Conservation (phyloP, 2,113 vertebrate genomes). For the Coturnix japonica region DNA sequence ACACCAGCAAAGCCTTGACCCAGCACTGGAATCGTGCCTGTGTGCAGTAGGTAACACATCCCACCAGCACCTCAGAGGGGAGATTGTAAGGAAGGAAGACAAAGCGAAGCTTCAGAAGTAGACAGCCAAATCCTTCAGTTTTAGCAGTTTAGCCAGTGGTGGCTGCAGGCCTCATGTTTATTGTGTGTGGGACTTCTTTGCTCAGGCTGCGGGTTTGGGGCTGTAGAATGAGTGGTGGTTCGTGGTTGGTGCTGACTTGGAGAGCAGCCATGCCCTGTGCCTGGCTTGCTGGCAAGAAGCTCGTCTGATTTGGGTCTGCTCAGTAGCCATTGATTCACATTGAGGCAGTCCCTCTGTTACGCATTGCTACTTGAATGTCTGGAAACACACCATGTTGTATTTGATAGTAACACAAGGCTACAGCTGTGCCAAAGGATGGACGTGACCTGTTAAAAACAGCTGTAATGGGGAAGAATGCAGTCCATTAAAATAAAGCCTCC, state of each 20-base stretch:
- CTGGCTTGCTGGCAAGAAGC: neutral
- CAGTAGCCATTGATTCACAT: rapidly evolving
- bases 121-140: neutral
- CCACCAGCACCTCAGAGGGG: neutral
- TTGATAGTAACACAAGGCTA: neutral
- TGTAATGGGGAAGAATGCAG: rapidly evolving
- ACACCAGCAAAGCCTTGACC: neutral
- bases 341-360: rapidly evolving
- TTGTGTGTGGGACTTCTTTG: neutral
- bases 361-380: neutral
- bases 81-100: neutral
- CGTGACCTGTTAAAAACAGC: neutral
- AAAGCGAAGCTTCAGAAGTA: neutral
- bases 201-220: rapidly evolving
- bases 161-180: neutral
- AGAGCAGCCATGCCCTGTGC: neutral
- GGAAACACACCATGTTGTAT: neutral
- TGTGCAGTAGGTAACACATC: rapidly evolving
- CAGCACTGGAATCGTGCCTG: neutral
- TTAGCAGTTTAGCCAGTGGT: neutral
- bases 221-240: neutral
- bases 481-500: slow-evolving; percentile 26
- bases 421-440: neutral
- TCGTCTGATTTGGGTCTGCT: neutral
- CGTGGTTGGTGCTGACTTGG: neutral